Conservation (phyloP, 2,113 vertebrate genomes). For the Sebastes schlegelii region DNA sequence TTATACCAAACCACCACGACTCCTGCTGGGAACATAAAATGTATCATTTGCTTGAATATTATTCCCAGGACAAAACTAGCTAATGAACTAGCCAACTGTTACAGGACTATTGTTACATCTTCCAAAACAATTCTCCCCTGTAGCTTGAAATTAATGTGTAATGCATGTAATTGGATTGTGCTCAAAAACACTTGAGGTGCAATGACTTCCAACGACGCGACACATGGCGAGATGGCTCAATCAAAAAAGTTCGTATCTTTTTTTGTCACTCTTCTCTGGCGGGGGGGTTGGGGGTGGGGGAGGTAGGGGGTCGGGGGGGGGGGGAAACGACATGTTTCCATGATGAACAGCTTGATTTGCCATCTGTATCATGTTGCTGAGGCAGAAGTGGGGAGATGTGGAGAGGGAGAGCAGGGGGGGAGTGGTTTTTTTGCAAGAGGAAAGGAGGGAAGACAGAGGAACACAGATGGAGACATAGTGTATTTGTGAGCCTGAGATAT, state of each 20-base stretch:
- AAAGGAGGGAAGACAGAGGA: slow-evolving; percentile 11
- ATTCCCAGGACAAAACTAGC: not conserved
- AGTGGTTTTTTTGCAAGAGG: slow-evolving; percentile 11
- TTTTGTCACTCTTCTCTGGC: slow-evolving; percentile 41
- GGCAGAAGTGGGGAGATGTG: slow-evolving; percentile 23
- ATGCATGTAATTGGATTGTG: slow-evolving; percentile 1
- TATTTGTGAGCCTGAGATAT: slow-evolving; percentile 21
- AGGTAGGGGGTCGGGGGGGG: not conserved
- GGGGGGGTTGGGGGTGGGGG: not conserved
- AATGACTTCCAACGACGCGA: not conserved
- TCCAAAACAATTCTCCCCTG: not conserved
- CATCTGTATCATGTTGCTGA: slow-evolving; percentile 54
- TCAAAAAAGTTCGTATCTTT: slow-evolving; percentile 36
- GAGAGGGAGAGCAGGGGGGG: not conserved
- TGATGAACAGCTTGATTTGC: slow-evolving; percentile 69
- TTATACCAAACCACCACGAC: not conserved
- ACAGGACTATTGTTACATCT: not conserved
- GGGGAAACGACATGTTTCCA: slow-evolving; percentile 54
- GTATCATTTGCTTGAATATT: not conserved
- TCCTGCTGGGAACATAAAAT: not conserved
- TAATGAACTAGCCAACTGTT: not conserved
- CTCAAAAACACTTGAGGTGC: slow-evolving; percentile 9
- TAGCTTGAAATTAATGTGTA: not conserved
- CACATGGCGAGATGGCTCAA: slow-evolving; percentile 19
- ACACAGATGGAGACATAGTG: slow-evolving; percentile 31